phyloP scores from a whole-genome alignment of 2,113 vertebrate species.

The Varanus salvator region DNA sequence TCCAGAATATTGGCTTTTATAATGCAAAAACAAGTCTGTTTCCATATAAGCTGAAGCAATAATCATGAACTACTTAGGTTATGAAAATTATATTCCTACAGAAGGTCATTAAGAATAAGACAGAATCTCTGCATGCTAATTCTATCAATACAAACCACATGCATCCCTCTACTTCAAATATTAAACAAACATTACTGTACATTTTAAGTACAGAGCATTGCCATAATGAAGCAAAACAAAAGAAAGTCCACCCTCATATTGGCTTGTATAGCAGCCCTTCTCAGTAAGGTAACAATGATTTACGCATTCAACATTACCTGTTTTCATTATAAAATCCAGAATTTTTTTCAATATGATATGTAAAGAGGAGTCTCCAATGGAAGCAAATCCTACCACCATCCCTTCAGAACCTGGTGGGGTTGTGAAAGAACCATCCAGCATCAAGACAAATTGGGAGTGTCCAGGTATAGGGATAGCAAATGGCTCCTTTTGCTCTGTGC shows the following conservation, averaged over 20 bases:
- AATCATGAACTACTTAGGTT: neutral
- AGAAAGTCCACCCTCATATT: neutral
- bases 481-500: constrained; percentile 92
- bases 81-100: constrained; percentile 7
- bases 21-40: constrained; percentile 20
- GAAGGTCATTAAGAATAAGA: neutral
- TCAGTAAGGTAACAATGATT: neutral
- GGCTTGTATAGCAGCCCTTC: neutral
- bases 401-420: constrained; percentile 75
- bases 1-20: neutral
- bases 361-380: constrained; percentile 94
- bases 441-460: constrained; percentile 69
- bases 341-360: constrained; percentile 95
- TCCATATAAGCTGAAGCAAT: neutral
- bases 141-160: neutral
- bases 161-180: neutral
- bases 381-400: constrained; percentile 85
- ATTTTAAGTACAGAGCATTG: neutral
- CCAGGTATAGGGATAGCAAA: constrained; percentile 31
- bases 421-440: constrained; percentile 74
- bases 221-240: constrained; percentile 17
- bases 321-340: constrained; percentile 96
- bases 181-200: accelerated
- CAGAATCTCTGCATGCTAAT: neutral
- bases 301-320: constrained; percentile 79